Base-by-base conservation (phyloP, 2,113 vertebrate genomes). In the Brienomyrus longianalis region DNA sequence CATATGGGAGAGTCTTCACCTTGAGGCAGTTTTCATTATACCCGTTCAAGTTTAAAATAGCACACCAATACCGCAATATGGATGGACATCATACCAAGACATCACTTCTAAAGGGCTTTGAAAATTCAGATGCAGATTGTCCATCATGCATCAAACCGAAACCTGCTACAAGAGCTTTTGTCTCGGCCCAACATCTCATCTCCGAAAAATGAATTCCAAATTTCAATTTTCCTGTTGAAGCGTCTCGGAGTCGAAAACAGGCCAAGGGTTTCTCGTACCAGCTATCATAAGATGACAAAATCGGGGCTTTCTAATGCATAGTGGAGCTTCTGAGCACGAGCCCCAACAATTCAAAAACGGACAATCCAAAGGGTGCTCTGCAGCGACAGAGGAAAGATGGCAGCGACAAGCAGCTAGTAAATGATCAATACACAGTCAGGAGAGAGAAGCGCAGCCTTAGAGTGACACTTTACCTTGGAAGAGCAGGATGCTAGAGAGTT, bases 401-500 rank as follows among this genome's bases (percentile, higher is more conserved):
- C 86, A 47, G 88, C 83, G 56, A 62, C 90, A 92, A 91, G 88
- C 89, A 87, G 85, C 91, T 92, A 87, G 91, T 90, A 88, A 88
- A 92, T 90, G 86, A 91, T 89, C 92, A 90, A 91, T 80, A 93
- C 90, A 94, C 91, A 94, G 93, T 92, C 91, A 93, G 92, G 91
- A 92, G 90, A 94, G 90, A 93, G 91, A 93, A 93, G 96, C 96
- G 98, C 97, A 98, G 97, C 98, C 98, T 98, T 97, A 98, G 97
- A 98, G 96, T 96, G 96, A 98, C 96, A 99, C 97, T 97, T 99
- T 99, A 99, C 98, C 98, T 99, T 99, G 97, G 97, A 97, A 97
- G 97, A 96, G 97, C 97, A 98, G 97, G 98, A 95, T 97, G 98
- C 97, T 98, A 99, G 97, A 97, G 95, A 97, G 97, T 98, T 98